Evolutionary conservation across 2,888 invertebrate genomes (phyloP).

Genomic region (Augiades crinisus): DNA sequence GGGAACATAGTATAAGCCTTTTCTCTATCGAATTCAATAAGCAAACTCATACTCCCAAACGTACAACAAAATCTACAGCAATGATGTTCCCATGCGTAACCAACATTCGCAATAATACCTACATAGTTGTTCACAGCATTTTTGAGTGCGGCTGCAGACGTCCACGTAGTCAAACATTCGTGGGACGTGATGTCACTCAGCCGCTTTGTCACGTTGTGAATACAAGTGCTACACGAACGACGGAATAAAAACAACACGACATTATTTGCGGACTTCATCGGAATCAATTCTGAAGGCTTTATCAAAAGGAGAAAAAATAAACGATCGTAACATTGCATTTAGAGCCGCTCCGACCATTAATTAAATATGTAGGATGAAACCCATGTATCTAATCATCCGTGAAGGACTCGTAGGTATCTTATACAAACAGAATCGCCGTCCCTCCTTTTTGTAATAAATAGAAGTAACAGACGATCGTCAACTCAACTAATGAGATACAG

Average conservation of each 20-base stretch:
- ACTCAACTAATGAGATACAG: no score
- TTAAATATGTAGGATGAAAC: constrained; percentile 8
- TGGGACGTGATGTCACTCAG: constrained; percentile 65
- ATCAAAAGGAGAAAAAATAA: constrained; percentile 34
- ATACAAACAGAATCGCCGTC: no score
- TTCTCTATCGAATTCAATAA: no score
- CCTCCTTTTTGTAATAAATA: no score
- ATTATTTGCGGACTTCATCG: constrained; percentile 54
- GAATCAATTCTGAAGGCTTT: constrained; percentile 39
- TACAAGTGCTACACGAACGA: constrained; percentile 52
- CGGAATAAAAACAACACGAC: constrained; percentile 62
- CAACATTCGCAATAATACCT: constrained; percentile 28
- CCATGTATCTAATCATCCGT: constrained; percentile 13
- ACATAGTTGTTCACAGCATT: constrained; percentile 18
- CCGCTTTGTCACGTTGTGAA: constrained; percentile 55
- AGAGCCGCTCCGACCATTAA: constrained; percentile 7
- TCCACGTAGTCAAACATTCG: constrained; percentile 42
- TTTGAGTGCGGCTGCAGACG: constrained; percentile 28
- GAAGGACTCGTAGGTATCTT: constrained; percentile 19
- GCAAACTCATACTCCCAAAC: no score
- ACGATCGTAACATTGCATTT: constrained; percentile 4
- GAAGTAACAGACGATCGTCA: no score
- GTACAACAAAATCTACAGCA: constrained; percentile 11
- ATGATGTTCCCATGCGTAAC: background rate
- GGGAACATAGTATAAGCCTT: no score